Evolutionary conservation across 2,797 vertebrate species (phyloP), one percentile per base, ranked within the genome.

Genomic region (Lemur catta): DNA sequence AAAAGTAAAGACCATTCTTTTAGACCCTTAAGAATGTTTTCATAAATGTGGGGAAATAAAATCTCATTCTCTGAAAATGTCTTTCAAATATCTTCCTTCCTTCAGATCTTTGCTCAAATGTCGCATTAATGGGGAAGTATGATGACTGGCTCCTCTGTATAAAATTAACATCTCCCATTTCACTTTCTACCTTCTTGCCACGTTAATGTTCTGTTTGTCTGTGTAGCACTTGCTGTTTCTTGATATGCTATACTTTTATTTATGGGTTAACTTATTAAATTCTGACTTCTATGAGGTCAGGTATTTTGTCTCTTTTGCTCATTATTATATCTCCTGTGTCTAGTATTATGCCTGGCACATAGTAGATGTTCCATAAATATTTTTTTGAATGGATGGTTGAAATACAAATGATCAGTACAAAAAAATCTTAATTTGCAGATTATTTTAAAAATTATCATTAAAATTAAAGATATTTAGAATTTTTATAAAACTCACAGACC

Each of bases 371-470:
- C 43, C 67, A 10, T 80, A 61, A 59, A 35, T 35, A 82, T 59
- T 87, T 80, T 93, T 94, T 87, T 59, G 4, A 88, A 88, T 72
- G 30, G 43, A 57, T 67, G 55, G 74, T 61, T 82, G 43, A 69
- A 86, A 69, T 65, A 84, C 33, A 69, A 76, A 33, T 75, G 72
- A 67, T 75, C 41, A 91, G 13, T 67, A 67, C 15, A 65, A 89
- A 91, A 78, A 80, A 91, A 57, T 52, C 46, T 76, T 82, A 67
- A 81, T 89, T 80, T 88, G 22, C 24, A 92, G 33, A 35, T 93
- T 87, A 69, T 82, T 90, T 90, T 71, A n/a, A 71, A 65, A 65
- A 38, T 79, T 69, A 74, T 81, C 20, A 84, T 95, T 81, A 91
- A 84, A 84, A 76, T 52, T 18, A 88, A 71, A 74, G 59, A 84